A percentile compares a stretch with the other conserved stretches of the same genome.
phyloP scores from a whole-genome alignment of 2,113 vertebrate species.

The Caranx ignobilis region DNA sequence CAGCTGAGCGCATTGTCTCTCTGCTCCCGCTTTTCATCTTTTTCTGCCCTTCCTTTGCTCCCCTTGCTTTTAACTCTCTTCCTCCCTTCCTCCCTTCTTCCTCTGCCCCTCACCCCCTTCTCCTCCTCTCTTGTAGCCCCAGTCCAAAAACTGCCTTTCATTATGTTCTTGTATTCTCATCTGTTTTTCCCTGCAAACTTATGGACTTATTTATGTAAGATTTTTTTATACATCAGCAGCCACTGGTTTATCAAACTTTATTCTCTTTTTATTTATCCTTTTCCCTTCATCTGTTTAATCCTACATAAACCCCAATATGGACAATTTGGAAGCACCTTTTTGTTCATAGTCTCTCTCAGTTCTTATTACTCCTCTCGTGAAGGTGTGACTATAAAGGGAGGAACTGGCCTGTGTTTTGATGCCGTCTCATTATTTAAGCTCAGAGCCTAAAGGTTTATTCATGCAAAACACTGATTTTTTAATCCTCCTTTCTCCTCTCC shows the following conservation, averaged over 20 bases:
- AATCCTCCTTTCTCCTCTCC: conserved; percentile 52
- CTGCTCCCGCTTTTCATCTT: conserved; percentile 78
- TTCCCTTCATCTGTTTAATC: not conserved
- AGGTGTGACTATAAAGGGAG: conserved; percentile 20
- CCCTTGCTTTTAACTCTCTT: conserved; percentile 75
- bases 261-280: not conserved
- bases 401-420: conserved; percentile 23
- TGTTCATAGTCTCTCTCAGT: not conserved
- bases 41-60: conserved; percentile 72
- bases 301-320: no score
- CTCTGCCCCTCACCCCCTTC: conserved; percentile 50
- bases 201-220: conserved; percentile 7
- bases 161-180: conserved; percentile 20
- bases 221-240: not conserved
- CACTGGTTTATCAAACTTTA: not conserved
- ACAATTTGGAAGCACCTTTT: conserved; percentile 6
- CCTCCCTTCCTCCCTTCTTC: conserved; percentile 59
- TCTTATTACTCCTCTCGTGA: conserved; percentile 14
- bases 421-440: conserved; percentile 47
- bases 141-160: conserved; percentile 53
- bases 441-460: conserved; percentile 63
- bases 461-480: conserved; percentile 62
- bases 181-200: conserved; percentile 15
- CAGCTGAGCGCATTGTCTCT: conserved; percentile 85
- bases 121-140: conserved; percentile 46